phyloP scores from a whole-genome alignment of 2,888 invertebrate species.

The Ormyrus rosae region DNA sequence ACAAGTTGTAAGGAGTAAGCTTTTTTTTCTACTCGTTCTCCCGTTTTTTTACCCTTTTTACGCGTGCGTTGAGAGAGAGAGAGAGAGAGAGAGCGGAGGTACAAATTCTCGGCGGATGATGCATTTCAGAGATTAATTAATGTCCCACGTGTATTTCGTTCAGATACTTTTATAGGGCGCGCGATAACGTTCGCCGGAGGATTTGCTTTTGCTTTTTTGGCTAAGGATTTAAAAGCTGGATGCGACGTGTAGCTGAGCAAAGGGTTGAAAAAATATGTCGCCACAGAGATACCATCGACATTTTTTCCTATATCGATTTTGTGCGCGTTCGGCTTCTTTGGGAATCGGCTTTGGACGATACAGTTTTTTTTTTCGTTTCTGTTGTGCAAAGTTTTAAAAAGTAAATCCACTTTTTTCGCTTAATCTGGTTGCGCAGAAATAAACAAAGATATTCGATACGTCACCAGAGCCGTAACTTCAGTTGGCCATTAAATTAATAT shows the following conservation, averaged over 20 bases:
- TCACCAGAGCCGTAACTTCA: no score
- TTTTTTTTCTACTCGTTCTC: conserved; percentile 16
- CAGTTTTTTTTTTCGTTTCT: neutral
- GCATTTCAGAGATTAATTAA: conserved; percentile 57
- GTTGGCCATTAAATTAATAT: conserved; percentile 21
- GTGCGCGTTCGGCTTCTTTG: neutral
- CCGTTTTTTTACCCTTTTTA: neutral
- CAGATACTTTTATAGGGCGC: conserved; percentile 2
- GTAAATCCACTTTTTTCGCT: no score
- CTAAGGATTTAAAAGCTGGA: conserved; percentile 26
- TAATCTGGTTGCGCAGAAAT: neutral
- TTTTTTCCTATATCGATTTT: neutral
- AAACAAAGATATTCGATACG: neutral
- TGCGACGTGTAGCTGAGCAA: neutral
- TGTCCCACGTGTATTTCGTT: conserved; percentile 21
- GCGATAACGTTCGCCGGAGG: conserved; percentile 35
- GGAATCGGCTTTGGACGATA: conserved; percentile 1
- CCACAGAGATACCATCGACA: conserved; percentile 44
- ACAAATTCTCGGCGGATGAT: conserved; percentile 55
- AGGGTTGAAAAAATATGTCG: conserved; percentile 38
- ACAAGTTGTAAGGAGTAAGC: conserved; percentile 57
- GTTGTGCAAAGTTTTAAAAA: no score
- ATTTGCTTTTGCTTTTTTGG: conserved; percentile 7
- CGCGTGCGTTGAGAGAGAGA: conserved; percentile 27
- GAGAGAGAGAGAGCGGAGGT: conserved; percentile 1